Base-by-base conservation (phyloP, 2,888 invertebrate species). In the Apotomis turbidana region DNA sequence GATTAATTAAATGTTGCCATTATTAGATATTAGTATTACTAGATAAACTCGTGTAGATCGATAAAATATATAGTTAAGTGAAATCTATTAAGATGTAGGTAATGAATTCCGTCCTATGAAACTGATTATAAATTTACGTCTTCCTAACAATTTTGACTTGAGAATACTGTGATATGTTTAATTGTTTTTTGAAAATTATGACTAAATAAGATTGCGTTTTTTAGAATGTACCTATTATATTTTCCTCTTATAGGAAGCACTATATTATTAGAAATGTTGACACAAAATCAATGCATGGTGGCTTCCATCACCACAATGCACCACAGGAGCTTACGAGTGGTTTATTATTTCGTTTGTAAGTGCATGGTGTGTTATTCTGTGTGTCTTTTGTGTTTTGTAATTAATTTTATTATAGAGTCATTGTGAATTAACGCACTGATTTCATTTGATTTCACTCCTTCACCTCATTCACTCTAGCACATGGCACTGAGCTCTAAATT, bases 301-400 rank as follows among this genome's bases (percentile, higher is more conserved):
- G 85, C 85, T 86, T 86, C 76, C 76, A 81, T 85, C 88, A 89
- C 89, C 88, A 85, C 88, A 87, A 86, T 89, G 89, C 90, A 90
- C 88, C 88, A 27, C 27, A 27, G 27, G 89, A 89, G 91, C 91
- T 90, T 90, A 87, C 81, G 85, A 85, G 86, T 87, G 85, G 83
- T 87, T 87, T 78, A 84, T 84, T 83, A 41, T 84, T 84, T 86
- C 85, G 83, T 89, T 84, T 90, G 86, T 91, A 90, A 92, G 92
- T 94, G 93, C 94, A 94, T 93, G 93, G 91, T 90, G 92, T 91
- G 91, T 89, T 91, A 87, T 90, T 91, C 87, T 89, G 84, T 90
- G 86, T 83, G 78, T 80, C 78, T 78, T 80, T 81, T 84, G 77
- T 85, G 85, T 88, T 89, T 88, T 93, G 91, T 93, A 92, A 91